Conservation (phyloP, 2,888 invertebrate species). For the Lycaena phlaeas region DNA sequence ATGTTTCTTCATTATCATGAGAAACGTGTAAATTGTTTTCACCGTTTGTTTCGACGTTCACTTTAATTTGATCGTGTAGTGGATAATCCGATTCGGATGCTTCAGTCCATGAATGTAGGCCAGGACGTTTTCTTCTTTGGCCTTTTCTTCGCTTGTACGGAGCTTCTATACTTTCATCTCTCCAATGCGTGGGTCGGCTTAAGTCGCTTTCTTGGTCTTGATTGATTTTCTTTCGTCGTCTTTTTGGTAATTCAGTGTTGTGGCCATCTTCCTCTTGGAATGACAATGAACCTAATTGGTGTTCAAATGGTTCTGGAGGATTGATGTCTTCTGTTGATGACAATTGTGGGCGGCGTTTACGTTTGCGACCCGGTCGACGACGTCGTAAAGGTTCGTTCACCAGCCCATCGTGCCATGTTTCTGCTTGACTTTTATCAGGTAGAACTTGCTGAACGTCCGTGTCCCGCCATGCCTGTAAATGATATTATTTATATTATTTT, state of each 20-base stretch:
- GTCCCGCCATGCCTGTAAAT: constrained; percentile 69
- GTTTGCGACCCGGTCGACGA: constrained; percentile 67
- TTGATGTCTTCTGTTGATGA: constrained; percentile 29
- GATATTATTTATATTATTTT: background rate
- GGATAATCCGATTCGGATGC: constrained; percentile 34
- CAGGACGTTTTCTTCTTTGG: constrained; percentile 43
- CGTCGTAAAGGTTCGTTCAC: constrained; percentile 48
- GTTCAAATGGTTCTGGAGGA: constrained; percentile 30
- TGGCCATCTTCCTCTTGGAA: constrained; percentile 29
- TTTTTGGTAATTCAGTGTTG: constrained; percentile 34
- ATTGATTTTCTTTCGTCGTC: constrained; percentile 46
- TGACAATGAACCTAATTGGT: constrained; percentile 30
- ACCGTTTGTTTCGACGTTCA: constrained; percentile 19
- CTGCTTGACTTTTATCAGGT: constrained; percentile 23
- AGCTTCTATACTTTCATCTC: constrained; percentile 44
- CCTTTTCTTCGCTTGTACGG: constrained; percentile 42
- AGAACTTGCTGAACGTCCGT: constrained; percentile 42
- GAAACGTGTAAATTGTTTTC: constrained; percentile 13
- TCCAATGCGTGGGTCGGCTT: constrained; percentile 37
- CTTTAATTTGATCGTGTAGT: constrained; percentile 17
- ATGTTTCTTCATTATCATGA: constrained; percentile 7
- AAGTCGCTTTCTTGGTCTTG: constrained; percentile 13
- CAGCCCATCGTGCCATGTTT: constrained; percentile 41
- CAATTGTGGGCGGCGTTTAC: constrained; percentile 73
- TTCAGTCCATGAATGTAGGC: constrained; percentile 30